Base-by-base conservation (phyloP, 2,113 vertebrate species). In the Pagrus major region DNA sequence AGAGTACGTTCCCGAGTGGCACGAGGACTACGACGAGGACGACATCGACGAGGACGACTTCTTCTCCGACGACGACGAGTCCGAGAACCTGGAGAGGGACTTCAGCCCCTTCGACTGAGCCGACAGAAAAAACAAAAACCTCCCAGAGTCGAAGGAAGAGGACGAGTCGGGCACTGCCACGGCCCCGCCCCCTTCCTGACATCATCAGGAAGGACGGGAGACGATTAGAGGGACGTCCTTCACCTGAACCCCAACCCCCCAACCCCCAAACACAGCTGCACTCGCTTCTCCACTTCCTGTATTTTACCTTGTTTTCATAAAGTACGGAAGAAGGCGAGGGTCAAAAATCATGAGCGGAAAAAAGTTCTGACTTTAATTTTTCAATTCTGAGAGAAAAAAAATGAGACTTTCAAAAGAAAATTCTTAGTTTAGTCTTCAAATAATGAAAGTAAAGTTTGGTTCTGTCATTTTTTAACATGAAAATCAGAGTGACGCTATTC, bases 11-110 rank as follows among this genome's bases (percentile, higher is more conserved):
- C 96, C 96, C 0, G 96, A 97, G 71, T 99, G 97, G 97, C 96
- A 97, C 9, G 96, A 96, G 23, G 96, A 97, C 77, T 97, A 97
- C 16, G 97, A 97, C 0, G 96, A 97, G 6, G 97, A 97, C 1
- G 97, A 99, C 76, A 93, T 98, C 1, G 97, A 97, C 27, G 97
- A 98, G 23, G 97, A 98, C 37, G 97, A 97, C 86, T 95, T 95
- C 87, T 97, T 97, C 86, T 95, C 97, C 2, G 96, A 98, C 0
- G 96, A 96, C 0, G 96, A 97, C 25, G 96, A 96, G 71, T 98
- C 97, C 0, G 96, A 97, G 80, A 97, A 97, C 88, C 92, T 98
- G 46, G 96, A 97, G 81, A 91, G 91, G 44, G 96, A 97, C 83
- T 96, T 97, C 63, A 91, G 91, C 83, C 93, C 93, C 39, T 93